A percentile compares a stretch with the other conserved stretches of the same genome.
phyloP scores from a whole-genome alignment of 2,888 invertebrate genomes.

The Eupithecia pulchellata region DNA sequence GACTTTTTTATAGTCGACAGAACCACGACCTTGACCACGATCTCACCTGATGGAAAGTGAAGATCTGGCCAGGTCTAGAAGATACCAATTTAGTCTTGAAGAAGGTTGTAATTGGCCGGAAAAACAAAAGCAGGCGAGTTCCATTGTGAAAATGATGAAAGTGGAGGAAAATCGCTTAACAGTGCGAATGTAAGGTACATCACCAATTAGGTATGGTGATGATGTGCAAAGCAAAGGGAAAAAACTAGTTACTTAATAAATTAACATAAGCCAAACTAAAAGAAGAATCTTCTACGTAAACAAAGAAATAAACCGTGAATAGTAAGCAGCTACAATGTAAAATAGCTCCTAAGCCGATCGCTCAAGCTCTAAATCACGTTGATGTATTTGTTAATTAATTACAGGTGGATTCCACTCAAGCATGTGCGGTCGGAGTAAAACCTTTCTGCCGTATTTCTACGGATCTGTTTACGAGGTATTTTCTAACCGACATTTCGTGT shows the following conservation, averaged over 20 bases:
- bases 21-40: too few species aligned
- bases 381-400: constrained; percentile 33
- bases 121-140: too few species aligned
- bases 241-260: background rate
- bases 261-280: constrained; percentile 1
- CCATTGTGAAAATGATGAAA: too few species aligned
- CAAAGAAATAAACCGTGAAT: constrained; percentile 1
- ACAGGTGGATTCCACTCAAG: background rate
- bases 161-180: too few species aligned
- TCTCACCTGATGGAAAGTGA: too few species aligned
- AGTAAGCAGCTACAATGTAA: constrained; percentile 13
- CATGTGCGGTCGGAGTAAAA: background rate
- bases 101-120: too few species aligned
- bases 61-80: too few species aligned
- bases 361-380: constrained; percentile 63
- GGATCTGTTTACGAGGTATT: constrained; percentile 2
- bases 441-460: background rate
- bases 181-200: too few species aligned
- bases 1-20: too few species aligned
- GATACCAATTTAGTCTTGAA: too few species aligned
- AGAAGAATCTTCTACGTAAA: background rate
- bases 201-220: too few species aligned
- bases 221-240: too few species aligned
- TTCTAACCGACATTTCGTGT: background rate
- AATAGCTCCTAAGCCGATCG: constrained; percentile 38